Evolutionary conservation across 2,888 invertebrate species (phyloP), one percentile per base, ranked within the genome.

Genomic region (Holacanthella duospinosa): DNA sequence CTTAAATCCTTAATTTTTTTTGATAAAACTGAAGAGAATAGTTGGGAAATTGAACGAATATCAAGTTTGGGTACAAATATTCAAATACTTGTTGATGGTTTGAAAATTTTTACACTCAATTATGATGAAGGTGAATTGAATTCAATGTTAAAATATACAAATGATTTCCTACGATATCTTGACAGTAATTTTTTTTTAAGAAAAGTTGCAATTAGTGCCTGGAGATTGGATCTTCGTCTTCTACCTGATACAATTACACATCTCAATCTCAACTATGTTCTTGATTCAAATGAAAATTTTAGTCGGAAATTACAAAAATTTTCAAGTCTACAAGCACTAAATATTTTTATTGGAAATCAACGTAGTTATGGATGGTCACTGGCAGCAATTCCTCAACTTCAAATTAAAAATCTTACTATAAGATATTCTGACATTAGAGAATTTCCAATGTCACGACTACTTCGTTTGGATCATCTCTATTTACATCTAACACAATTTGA

Each of bases 241-340:
- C 43, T 58, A 3, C 58, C 58, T 12, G 58, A 29, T n/a, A n/a
- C 58, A 29, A n/a, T 58, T 9, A 58, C 58, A 6, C 58, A 58
- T 29, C 24, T 58, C 4, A 58, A 58, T 24, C 28, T 58, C 43
- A 58, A 58, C 28, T 58, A 58, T 21, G 36, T 58, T 16, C 58
- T 29, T 4, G 24, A 58, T 36, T 27, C 24, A 9, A 58, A 58
- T 4, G 58, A 58, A 9, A 24, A 58, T 9, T 29, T 58, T n/a
- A 29, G 24, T 21, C 6, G 24, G 43, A 58, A 29, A 29, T 24
- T 58, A 6, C 12, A 6, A 58, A 29, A 28, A n/a, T 29, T 58
- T 16, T 19, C 24, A 3, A 6, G 4, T 29, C 58, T 58, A 4
- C 21, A 21, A 9, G 21, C 6, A 6, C 24, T 58, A 36, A 58